A percentile compares a stretch with the other conserved stretches of the same genome.
Evolutionary conservation across 1,140 invertebrate genomes (phyloP).

Genomic region (Bombus ignitus): DNA sequence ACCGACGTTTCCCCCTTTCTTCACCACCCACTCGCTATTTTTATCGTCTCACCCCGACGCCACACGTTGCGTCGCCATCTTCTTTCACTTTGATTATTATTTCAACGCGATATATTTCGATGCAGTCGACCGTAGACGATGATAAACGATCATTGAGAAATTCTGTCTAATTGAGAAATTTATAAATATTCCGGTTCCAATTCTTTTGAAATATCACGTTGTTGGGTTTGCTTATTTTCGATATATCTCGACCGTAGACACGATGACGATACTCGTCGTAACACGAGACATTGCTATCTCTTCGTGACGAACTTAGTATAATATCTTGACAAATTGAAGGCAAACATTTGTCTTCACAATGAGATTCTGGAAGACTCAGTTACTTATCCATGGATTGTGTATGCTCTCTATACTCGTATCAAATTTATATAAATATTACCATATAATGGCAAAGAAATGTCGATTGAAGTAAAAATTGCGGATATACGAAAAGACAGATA

Average conservation of each 20-base stretch:
- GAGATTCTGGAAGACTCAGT: no score
- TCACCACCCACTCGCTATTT: not conserved
- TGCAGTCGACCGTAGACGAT: not conserved
- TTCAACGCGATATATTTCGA: not conserved
- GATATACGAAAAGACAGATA: no score
- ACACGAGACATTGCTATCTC: no score
- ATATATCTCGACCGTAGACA: not conserved
- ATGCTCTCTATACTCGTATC: no score
- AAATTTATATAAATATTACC: no score
- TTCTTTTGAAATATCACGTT: not conserved
- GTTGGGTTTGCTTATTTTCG: not conserved
- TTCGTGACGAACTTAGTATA: no score
- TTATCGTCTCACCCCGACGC: constrained; percentile 1
- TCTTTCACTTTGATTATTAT: not conserved
- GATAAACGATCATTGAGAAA: not conserved
- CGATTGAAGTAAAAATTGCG: no score
- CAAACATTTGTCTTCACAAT: no score
- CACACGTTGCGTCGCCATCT: not conserved
- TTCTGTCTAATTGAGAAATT: not conserved
- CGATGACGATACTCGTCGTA: no score
- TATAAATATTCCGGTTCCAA: not conserved
- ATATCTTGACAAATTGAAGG: no score
- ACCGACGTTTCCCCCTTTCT: constrained; percentile 39
- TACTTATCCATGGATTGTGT: no score
- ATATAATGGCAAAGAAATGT: no score